Evolutionary conservation across 2,888 invertebrate species (phyloP).

Genomic region (Parelbella ahira): DNA sequence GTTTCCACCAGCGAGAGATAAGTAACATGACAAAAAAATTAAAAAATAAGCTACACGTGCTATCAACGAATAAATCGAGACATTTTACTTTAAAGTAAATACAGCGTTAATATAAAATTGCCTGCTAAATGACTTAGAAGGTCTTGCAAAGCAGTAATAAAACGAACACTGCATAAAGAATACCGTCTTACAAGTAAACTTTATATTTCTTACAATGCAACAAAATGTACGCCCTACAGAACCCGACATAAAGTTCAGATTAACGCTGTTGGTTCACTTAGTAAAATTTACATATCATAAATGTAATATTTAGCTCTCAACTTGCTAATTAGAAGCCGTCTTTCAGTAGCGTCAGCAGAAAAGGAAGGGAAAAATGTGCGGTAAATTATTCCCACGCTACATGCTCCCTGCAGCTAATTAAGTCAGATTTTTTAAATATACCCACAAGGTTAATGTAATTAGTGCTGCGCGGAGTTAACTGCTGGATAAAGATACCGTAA

Average conservation of each 20-base stretch:
- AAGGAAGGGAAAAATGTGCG: slow-evolving; percentile 24
- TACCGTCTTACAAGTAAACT: slow-evolving; percentile 49
- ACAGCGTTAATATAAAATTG: neutral
- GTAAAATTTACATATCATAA: slow-evolving; percentile 77
- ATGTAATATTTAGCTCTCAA: slow-evolving; percentile 78
- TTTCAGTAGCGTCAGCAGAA: slow-evolving; percentile 54
- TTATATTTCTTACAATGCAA: slow-evolving; percentile 31
- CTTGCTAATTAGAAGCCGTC: slow-evolving; percentile 76
- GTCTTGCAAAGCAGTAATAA: slow-evolving; percentile 6
- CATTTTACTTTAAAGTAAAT: no score
- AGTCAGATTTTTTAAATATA: slow-evolving; percentile 10
- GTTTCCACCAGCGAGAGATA: no score
- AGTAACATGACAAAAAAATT: no score
- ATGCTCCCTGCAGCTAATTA: slow-evolving; percentile 13
- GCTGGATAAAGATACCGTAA: no score
- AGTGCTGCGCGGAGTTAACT: slow-evolving; percentile 22
- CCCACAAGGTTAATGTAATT: slow-evolving; percentile 8
- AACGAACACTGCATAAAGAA: slow-evolving; percentile 22
- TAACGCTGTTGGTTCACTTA: slow-evolving; percentile 43
- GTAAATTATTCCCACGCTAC: slow-evolving; percentile 15
- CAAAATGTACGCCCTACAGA: slow-evolving; percentile 41
- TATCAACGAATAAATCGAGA: no score
- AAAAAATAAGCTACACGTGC: no score
- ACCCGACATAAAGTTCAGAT: slow-evolving; percentile 46
- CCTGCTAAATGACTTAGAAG: neutral